A percentile compares a stretch with the other conserved stretches of the same genome.
Conservation (phyloP, 2,888 invertebrate species). For the Phalera bucephala region DNA sequence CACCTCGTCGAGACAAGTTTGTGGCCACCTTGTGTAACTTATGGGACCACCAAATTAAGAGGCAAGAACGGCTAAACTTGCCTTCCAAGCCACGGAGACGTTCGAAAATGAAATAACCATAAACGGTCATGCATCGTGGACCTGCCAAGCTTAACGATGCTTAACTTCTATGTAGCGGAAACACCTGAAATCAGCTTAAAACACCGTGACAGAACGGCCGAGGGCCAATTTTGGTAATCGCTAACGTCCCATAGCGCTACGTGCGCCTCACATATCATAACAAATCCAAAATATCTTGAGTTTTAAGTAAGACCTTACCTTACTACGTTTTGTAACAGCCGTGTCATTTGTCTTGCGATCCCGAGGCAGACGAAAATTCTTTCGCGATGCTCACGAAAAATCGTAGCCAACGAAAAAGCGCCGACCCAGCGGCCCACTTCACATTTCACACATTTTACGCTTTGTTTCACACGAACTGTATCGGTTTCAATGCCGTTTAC, state of each 20-base stretch:
- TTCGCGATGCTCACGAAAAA: slow-evolving; percentile 43
- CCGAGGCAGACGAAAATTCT: slow-evolving; percentile 35
- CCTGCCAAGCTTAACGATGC: no score
- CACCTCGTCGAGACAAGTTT: no score
- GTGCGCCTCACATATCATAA: slow-evolving; percentile 26
- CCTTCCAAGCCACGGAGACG: no score
- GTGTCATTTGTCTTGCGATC: slow-evolving; percentile 34
- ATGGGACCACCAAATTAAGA: no score
- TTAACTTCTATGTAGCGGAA: no score
- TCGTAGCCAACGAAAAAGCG: slow-evolving; percentile 35
- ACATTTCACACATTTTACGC: slow-evolving; percentile 60
- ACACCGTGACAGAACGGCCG: slow-evolving; percentile 7
- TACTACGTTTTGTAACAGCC: slow-evolving; percentile 33
- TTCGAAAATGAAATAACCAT: no score
- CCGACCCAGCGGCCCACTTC: slow-evolving; percentile 52
- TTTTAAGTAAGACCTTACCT: slow-evolving; percentile 38
- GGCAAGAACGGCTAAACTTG: no score
- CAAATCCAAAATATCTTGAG: slow-evolving; percentile 21
- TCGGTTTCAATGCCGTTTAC: slow-evolving; percentile 59
- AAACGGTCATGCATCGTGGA: no score
- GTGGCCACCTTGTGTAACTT: no score
- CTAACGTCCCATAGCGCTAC: no score
- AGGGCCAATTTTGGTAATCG: no score
- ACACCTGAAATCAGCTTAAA: no score
- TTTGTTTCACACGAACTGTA: slow-evolving; percentile 58